Percentiles rank a stretch among this genome's conserved stretches.
Conservation (phyloP, 2,888 invertebrate species). For the Lacanobia oleracea region DNA sequence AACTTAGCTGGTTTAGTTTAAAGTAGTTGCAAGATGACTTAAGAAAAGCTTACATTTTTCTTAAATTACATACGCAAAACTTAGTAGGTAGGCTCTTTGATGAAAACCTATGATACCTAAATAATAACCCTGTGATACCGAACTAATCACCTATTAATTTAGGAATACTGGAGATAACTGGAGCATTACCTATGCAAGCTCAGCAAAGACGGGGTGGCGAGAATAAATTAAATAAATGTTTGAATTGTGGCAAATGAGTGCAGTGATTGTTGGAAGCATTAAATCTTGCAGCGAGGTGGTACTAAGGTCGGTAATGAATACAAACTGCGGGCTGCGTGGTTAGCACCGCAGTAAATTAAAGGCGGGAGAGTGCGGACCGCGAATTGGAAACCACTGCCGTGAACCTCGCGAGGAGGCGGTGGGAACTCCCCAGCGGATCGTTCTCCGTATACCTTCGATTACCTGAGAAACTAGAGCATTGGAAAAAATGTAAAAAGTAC, state of each 20-base stretch:
- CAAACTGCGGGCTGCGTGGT: slow-evolving; percentile 87
- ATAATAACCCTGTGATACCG: slow-evolving; percentile 10
- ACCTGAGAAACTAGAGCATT: slow-evolving; percentile 58
- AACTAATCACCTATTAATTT: slow-evolving; percentile 31
- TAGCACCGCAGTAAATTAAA: slow-evolving; percentile 87
- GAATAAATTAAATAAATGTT: slow-evolving; percentile 79
- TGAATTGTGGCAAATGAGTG: slow-evolving; percentile 81
- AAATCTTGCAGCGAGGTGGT: slow-evolving; percentile 80
- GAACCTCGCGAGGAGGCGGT: slow-evolving; percentile 68
- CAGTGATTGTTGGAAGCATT: slow-evolving; percentile 81
- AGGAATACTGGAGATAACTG: slow-evolving; percentile 26
- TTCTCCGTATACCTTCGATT: slow-evolving; percentile 76
- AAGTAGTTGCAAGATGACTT: slow-evolving; percentile 3
- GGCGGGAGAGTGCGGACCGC: slow-evolving; percentile 77
- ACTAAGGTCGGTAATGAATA: slow-evolving; percentile 88
- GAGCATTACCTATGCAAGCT: slow-evolving; percentile 45
- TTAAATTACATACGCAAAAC: too few relatives aligned
- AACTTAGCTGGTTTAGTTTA: slow-evolving; percentile 20
- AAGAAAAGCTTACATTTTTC: background rate
- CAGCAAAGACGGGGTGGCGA: slow-evolving; percentile 44
- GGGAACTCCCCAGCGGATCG: slow-evolving; percentile 73
- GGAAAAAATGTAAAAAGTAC: slow-evolving; percentile 40
- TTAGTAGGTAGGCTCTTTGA: too few relatives aligned
- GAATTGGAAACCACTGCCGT: slow-evolving; percentile 79
- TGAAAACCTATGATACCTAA: background rate